Evolutionary conservation across 2,113 vertebrate genomes (phyloP).

Genomic region (Cyprinus carpio): DNA sequence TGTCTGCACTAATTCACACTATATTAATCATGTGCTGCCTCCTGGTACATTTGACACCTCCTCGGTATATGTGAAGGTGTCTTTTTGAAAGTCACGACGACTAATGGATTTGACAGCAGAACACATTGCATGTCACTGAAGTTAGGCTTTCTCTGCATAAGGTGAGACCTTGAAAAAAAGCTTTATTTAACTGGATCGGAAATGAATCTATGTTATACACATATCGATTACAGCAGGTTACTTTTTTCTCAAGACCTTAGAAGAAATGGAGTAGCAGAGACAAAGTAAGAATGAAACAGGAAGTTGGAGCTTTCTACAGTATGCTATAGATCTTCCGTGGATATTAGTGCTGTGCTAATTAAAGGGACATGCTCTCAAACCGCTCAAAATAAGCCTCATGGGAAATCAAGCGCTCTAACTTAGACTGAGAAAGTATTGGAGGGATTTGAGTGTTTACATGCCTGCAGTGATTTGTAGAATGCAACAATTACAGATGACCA

Average conservation of each 20-base stretch:
- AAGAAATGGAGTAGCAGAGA: not conserved
- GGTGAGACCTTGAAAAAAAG: slow-evolving; percentile 9
- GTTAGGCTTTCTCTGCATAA: not conserved
- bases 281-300: not conserved
- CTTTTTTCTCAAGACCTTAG: slow-evolving; percentile 4
- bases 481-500: not conserved
- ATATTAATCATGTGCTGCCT: not conserved
- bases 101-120: not conserved
- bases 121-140: not conserved
- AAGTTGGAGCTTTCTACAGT: not conserved
- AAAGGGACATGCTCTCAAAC: slow-evolving; percentile 18
- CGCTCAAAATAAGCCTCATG: not conserved
- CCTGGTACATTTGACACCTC: slow-evolving; percentile 5
- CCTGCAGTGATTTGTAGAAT: not conserved
- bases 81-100: slow-evolving; percentile 9
- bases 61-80: not conserved
- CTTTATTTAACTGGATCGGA: not conserved
- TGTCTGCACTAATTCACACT: slow-evolving; percentile 12
- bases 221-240: not conserved
- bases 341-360: slow-evolving; percentile 21
- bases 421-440: not conserved
- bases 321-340: not conserved
- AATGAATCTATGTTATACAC: not conserved
- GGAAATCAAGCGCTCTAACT: slow-evolving; percentile 35
- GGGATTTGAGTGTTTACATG: not conserved